Evolutionary conservation across 2,888 invertebrate species (phyloP).

Genomic region (Metalampra italica): DNA sequence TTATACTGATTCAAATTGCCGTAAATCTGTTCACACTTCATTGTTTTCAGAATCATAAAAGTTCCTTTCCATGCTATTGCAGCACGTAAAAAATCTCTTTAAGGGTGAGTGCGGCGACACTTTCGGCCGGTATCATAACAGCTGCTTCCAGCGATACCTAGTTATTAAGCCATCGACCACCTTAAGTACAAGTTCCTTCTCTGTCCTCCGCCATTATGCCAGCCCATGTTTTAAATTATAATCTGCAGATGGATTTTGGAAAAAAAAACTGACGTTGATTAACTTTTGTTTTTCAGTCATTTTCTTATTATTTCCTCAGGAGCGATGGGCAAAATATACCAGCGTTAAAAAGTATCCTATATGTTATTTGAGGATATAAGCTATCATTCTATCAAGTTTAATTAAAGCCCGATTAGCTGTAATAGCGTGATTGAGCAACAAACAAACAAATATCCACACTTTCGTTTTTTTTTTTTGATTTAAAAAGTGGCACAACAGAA

Average conservation of each 20-base stretch:
- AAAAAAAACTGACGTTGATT: slow-evolving; percentile 40
- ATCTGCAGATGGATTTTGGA: slow-evolving; percentile 52
- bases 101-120: slow-evolving; percentile 72
- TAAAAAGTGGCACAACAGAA: too few species aligned
- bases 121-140: slow-evolving; percentile 72
- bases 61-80: slow-evolving; percentile 33
- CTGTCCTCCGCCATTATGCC: slow-evolving; percentile 49
- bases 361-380: too few species aligned
- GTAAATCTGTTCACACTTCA: background rate
- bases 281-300: slow-evolving; percentile 21
- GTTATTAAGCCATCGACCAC: slow-evolving; percentile 71
- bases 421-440: too few species aligned
- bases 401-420: too few species aligned
- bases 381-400: too few species aligned
- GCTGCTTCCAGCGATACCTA: slow-evolving; percentile 74
- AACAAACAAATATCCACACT: too few species aligned
- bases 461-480: too few species aligned
- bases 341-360: too few species aligned
- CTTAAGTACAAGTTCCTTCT: slow-evolving; percentile 32
- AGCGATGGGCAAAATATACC: too few species aligned
- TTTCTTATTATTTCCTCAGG: too few species aligned
- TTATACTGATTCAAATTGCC: too few species aligned
- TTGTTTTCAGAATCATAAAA: slow-evolving; percentile 10
- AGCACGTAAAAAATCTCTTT: slow-evolving; percentile 43
- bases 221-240: slow-evolving; percentile 70